Conservation (phyloP, 2,888 invertebrate genomes). For the Ichneumon xanthorius region DNA sequence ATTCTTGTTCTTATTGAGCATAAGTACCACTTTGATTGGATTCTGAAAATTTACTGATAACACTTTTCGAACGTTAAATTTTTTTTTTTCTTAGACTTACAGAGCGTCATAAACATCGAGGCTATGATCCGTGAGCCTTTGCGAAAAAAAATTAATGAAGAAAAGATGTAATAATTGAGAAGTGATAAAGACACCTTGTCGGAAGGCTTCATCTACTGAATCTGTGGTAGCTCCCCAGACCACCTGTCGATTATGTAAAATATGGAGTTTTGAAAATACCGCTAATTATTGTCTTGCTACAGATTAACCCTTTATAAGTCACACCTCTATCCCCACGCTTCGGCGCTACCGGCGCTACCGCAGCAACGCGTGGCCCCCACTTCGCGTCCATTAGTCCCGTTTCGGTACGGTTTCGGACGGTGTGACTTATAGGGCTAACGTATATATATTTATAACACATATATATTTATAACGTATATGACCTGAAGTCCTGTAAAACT, state of each 20-base stretch:
- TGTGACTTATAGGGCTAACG: too few relatives aligned
- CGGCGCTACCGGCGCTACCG: too few relatives aligned
- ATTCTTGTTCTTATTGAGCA: constrained; percentile 8
- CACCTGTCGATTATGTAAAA: neutral
- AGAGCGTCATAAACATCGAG: neutral
- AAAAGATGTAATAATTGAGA: constrained; percentile 6
- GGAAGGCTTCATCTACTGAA: neutral
- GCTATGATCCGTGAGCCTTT: constrained; percentile 15
- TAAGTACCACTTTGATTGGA: constrained; percentile 56
- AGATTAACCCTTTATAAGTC: too few relatives aligned
- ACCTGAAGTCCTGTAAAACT: neutral
- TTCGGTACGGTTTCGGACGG: too few relatives aligned
- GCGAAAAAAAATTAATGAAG: constrained; percentile 7
- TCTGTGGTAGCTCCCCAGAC: neutral
- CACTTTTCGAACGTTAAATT: neutral
- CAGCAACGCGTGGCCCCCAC: too few relatives aligned
- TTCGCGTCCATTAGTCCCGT: too few relatives aligned
- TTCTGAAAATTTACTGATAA: constrained; percentile 10
- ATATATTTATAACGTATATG: too few relatives aligned
- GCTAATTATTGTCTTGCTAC: too few relatives aligned
- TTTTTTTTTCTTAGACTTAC: too few relatives aligned
- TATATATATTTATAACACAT: too few relatives aligned
- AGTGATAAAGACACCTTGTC: constrained; percentile 2
- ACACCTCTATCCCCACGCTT: too few relatives aligned
- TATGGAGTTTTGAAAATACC: neutral